Base-by-base conservation (phyloP, 2,113 vertebrate species). In the Macheiramphus alcinus region DNA sequence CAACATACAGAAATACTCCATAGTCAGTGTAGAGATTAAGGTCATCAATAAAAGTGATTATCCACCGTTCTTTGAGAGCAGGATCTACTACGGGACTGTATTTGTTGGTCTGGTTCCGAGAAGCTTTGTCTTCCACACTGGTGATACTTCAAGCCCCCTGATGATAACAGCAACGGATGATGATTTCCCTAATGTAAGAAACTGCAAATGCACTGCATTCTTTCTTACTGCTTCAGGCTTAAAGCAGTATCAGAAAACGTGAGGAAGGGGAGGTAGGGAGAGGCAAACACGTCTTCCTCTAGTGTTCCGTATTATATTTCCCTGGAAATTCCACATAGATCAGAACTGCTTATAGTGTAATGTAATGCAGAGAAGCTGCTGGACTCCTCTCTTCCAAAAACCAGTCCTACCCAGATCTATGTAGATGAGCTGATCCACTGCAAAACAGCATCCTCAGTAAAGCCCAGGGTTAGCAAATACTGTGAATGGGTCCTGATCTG, bases 101-200 rank as follows among this genome's bases (percentile, higher is more conserved):
- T 97, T 96, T 96, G 97, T 92, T 92, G 98, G 96, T 93, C 97
- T 98, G 10, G 93, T 95, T 14, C 97, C 71, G 0, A 96, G 98
- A 95, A 99, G 98, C 94, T 98, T 99, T 93, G 98, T 99, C 59
- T 98, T 98, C 76, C 92, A 99, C 40, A 98, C 98, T 95, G 96
- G 85, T 7, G 88, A 89, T 68, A 94, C 96, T 91, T 98, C 98
- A 92, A 97, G 91, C 13, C 98, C 98, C 5, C 53, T 98, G 66
- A 67, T 50, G 91, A 92, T 98, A 65, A 88, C 38, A 9, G 98
- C 97, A 32, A 5, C 3, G 7, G 97, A 98, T 68, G n/a, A 86
- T 4, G 98, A 98, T 36, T 98, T 96, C 80, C 55, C 74, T 52
- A 25, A 95, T 66, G 98, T 98, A 95, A 91, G 98, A 74, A 80